Evolutionary conservation across 2,888 invertebrate species (phyloP).

Genomic region (Chymomyza amoena): DNA sequence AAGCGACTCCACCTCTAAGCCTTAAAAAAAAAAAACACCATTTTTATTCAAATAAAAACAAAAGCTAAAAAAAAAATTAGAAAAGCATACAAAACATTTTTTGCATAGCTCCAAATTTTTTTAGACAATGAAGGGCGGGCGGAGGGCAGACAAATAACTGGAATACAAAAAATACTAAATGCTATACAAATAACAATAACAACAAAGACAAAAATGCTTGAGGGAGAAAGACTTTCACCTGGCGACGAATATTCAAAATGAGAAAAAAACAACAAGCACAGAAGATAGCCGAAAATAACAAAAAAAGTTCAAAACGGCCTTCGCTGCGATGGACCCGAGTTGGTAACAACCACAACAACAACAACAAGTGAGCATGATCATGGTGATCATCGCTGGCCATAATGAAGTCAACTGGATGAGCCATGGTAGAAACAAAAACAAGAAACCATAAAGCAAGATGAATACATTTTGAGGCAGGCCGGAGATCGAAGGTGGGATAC

Average conservation of each 20-base stretch:
- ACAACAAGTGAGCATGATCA: not conserved
- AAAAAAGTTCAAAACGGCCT: conserved; percentile 45
- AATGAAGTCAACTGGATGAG: conserved; percentile 1
- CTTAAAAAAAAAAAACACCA: conserved; percentile 26
- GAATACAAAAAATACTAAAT: conserved; percentile 41
- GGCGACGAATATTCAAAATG: conserved; percentile 43
- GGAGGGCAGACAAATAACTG: not conserved
- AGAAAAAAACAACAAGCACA: conserved; percentile 17
- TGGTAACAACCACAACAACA: not conserved
- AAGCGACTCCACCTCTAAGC: not conserved
- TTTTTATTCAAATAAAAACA: conserved; percentile 46
- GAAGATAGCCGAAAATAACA: conserved; percentile 9
- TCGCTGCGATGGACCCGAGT: conserved; percentile 52
- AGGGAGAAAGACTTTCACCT: conserved; percentile 75
- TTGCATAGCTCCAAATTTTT: not conserved
- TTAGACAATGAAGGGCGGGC: not conserved
- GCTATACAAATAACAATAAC: conserved; percentile 51
- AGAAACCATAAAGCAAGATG: not conserved
- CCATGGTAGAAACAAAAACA: not conserved
- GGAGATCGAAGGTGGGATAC: too few relatives aligned
- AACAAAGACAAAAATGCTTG: conserved; percentile 49
- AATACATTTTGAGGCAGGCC: too few relatives aligned
- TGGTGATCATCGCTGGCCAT: not conserved
- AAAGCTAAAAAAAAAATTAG: conserved; percentile 24
- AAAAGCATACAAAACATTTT: not conserved